These are phyloP conservation scores for Phalacrocorax pelagicus DNA, from an alignment of 2,113 vertebrate genomes.

Conservation along the genomic window DNA sequence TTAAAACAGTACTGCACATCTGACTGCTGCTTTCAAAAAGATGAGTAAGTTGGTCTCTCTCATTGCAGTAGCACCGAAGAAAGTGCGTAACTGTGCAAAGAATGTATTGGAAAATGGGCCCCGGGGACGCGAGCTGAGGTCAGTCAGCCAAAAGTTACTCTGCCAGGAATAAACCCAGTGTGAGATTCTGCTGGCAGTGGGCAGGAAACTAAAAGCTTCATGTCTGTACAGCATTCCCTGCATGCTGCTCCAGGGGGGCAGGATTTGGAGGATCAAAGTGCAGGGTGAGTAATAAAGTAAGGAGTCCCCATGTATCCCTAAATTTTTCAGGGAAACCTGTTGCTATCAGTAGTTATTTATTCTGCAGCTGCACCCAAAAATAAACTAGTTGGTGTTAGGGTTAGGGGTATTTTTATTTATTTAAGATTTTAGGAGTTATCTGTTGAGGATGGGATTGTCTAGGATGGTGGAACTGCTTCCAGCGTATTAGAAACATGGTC, in stretches of 20 bases:
- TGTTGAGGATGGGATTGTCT: neutral
- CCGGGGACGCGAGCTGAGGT: neutral
- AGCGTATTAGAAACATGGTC: neutral
- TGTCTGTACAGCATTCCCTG: slow-evolving; percentile 21
- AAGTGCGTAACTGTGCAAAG: neutral
- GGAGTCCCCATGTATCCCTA: neutral
- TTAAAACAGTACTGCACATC: neutral
- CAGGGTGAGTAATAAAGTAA: neutral
- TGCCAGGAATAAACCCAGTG: slow-evolving; percentile 47
- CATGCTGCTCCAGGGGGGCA: neutral
- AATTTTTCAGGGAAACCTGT: neutral
- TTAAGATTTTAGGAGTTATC: neutral
- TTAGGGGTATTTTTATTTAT: neutral
- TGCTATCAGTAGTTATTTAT: neutral
- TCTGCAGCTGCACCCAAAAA: neutral
- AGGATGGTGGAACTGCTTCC: neutral
- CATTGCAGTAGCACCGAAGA: neutral
- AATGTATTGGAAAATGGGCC: slow-evolving; percentile 22
- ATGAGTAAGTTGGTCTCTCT: neutral
- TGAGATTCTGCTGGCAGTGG: neutral
- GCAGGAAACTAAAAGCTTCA: neutral
- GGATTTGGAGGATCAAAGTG: slow-evolving; percentile 36
- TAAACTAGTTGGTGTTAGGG: neutral
- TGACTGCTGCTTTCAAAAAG: neutral
- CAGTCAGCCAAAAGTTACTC: slow-evolving; percentile 16